These are phyloP conservation scores for Poeciliopsis gracilis DNA, from an alignment of 2,797 vertebrate genomes.

Conservation along the genomic window DNA sequence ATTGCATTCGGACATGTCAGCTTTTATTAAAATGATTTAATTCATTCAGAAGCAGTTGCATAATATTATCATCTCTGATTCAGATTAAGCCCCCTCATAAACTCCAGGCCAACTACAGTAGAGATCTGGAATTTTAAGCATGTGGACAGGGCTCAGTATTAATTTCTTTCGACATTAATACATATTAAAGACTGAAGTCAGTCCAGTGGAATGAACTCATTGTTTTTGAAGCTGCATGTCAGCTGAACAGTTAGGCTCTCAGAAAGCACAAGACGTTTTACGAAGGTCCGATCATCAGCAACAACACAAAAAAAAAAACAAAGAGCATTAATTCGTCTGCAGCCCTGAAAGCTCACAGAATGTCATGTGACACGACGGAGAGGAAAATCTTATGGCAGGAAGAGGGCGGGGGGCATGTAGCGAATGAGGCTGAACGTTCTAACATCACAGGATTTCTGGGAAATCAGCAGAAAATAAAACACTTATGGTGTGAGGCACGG, in stretches of 20 bases:
- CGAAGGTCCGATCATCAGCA: constrained; percentile 51
- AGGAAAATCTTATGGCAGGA: constrained; percentile 33
- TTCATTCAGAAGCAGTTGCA: constrained; percentile 3
- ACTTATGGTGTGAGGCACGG: constrained; percentile 3
- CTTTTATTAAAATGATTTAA: not conserved
- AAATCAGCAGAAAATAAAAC: constrained; percentile 47
- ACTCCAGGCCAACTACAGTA: not conserved
- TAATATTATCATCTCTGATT: constrained; percentile 9
- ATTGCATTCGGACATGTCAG: not conserved
- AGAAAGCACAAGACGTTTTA: constrained; percentile 42
- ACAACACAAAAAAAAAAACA: constrained; percentile 49
- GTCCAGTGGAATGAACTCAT: constrained; percentile 13
- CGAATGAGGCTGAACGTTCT: constrained; percentile 19
- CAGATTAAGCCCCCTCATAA: constrained; percentile 8
- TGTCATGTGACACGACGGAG: constrained; percentile 72
- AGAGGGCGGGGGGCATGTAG: constrained; percentile 9
- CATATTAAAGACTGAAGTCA: constrained; percentile 15
- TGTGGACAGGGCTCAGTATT: not conserved
- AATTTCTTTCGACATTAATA: constrained; percentile 5
- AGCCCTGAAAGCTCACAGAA: constrained; percentile 59
- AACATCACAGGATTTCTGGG: constrained; percentile 33
- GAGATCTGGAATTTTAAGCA: constrained; percentile 10
- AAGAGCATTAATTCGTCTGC: constrained; percentile 51
- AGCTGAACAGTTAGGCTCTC: constrained; percentile 27
- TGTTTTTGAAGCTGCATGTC: constrained; percentile 25